These are phyloP conservation scores for Apamea sordens DNA, from an alignment of 2,888 invertebrate genomes.

Conservation along the genomic window DNA sequence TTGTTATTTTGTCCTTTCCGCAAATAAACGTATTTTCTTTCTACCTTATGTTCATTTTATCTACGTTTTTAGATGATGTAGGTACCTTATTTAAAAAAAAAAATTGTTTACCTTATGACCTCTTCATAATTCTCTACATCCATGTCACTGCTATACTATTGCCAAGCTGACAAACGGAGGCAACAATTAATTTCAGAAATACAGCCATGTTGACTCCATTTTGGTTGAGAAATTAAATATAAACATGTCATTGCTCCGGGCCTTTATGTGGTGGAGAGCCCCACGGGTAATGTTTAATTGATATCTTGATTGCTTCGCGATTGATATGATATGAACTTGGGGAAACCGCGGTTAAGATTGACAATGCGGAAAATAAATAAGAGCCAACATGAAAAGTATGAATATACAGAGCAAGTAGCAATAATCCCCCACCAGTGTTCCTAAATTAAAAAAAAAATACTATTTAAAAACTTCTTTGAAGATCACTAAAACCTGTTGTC, in stretches of 20 bases:
- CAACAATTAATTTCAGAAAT: conserved; percentile 83
- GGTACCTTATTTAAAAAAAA: too few relatives aligned
- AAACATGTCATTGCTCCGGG: conserved; percentile 74
- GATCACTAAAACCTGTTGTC: too few relatives aligned
- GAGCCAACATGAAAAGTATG: neutral
- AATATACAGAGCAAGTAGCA: neutral
- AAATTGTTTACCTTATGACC: neutral
- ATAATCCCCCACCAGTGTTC: neutral
- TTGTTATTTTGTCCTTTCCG: too few relatives aligned
- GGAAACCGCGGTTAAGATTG: conserved; percentile 1
- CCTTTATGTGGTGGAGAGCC: conserved; percentile 60
- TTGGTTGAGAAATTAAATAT: conserved; percentile 79
- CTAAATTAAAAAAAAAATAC: too few relatives aligned
- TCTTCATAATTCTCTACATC: conserved; percentile 54
- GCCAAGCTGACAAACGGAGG: conserved; percentile 80
- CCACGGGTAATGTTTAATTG: conserved; percentile 67
- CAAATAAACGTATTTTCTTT: too few relatives aligned
- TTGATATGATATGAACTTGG: conserved; percentile 51
- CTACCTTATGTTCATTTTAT: neutral
- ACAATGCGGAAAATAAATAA: conserved; percentile 7
- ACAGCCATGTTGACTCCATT: conserved; percentile 79
- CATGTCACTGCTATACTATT: conserved; percentile 69
- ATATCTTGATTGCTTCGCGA: conserved; percentile 70
- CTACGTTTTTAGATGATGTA: neutral
- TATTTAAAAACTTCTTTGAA: too few relatives aligned